Conservation (phyloP, 2,797 vertebrate genomes). For the Poecilia velifera region DNA sequence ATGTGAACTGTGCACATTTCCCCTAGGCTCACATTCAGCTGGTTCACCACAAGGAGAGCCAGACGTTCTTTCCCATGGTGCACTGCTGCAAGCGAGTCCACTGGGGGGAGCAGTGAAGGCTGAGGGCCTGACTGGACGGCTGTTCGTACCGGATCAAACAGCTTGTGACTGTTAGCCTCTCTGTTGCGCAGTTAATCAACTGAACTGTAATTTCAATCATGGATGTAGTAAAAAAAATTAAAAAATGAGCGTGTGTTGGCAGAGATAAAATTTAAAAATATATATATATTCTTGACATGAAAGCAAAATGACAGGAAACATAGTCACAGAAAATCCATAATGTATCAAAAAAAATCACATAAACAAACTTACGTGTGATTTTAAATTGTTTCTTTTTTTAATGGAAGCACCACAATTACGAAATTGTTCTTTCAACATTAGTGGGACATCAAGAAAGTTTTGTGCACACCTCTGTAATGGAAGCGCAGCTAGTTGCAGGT, state of each 20-base stretch:
- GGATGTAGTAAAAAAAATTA: conserved; percentile 22
- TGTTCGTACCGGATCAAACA: conserved; percentile 18
- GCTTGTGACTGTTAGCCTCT: conserved; percentile 20
- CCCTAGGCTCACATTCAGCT: conserved; percentile 46
- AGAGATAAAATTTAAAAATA: conserved; percentile 13
- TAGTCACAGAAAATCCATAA: neutral
- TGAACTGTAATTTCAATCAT: conserved; percentile 8
- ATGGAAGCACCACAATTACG: too few species aligned
- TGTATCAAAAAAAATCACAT: neutral
- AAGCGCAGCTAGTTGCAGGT: too few species aligned
- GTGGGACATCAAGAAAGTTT: too few species aligned
- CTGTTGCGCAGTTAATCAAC: conserved; percentile 28
- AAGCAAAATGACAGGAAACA: conserved; percentile 9
- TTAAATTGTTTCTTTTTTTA: too few species aligned
- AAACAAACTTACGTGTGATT: too few species aligned
- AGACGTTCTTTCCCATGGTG: conserved; percentile 58
- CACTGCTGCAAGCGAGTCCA: conserved; percentile 24
- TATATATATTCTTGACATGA: conserved; percentile 14
- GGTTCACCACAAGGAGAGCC: conserved; percentile 50
- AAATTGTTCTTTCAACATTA: too few species aligned
- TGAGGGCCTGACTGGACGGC: conserved; percentile 6
- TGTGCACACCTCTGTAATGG: too few species aligned
- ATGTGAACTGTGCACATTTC: conserved; percentile 50
- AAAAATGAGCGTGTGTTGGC: neutral
- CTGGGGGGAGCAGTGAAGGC: neutral